phyloP scores from a whole-genome alignment of 2,797 vertebrate genomes.

The Rhadinocentrus ornatus region DNA sequence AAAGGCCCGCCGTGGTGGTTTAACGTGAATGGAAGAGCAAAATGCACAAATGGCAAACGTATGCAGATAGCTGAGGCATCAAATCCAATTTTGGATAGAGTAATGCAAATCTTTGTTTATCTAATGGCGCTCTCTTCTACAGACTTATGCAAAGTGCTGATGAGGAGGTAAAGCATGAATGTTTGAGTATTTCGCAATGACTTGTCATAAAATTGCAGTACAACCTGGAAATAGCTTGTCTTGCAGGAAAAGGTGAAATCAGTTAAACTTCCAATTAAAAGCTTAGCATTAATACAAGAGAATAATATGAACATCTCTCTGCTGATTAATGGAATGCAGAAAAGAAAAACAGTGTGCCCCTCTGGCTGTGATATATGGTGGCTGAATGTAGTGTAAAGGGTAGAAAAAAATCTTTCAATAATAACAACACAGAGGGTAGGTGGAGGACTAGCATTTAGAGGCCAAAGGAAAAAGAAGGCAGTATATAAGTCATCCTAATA shows the following conservation, averaged over 20 bases:
- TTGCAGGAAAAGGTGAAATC: constrained; percentile 20
- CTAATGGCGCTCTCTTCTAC: too few relatives aligned
- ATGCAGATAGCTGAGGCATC: not conserved
- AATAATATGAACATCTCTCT: constrained; percentile 8
- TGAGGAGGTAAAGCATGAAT: constrained; percentile 13
- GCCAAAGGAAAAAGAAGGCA: not conserved
- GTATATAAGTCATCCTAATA: constrained; percentile 22
- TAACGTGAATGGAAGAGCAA: constrained; percentile 1
- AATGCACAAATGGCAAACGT: constrained; percentile 4
- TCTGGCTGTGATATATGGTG: not conserved
- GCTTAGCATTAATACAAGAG: constrained; percentile 15
- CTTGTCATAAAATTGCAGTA: not conserved
- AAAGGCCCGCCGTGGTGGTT: not conserved
- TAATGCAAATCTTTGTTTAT: not conserved
- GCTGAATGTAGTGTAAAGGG: constrained; percentile 7
- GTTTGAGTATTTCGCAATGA: constrained; percentile 22
- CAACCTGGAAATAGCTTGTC: not conserved
- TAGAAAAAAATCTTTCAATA: constrained; percentile 6
- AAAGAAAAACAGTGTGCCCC: constrained; percentile 15
- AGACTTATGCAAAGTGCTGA: too few relatives aligned
- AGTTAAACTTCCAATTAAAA: constrained; percentile 11
- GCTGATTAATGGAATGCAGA: constrained; percentile 21
- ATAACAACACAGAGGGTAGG: not conserved
- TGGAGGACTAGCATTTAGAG: constrained; percentile 1
- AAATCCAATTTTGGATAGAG: not conserved